Evolutionary conservation across 2,113 vertebrate species (phyloP), one percentile per base, ranked within the genome.

Genomic region (Bambusicola thoracicus): DNA sequence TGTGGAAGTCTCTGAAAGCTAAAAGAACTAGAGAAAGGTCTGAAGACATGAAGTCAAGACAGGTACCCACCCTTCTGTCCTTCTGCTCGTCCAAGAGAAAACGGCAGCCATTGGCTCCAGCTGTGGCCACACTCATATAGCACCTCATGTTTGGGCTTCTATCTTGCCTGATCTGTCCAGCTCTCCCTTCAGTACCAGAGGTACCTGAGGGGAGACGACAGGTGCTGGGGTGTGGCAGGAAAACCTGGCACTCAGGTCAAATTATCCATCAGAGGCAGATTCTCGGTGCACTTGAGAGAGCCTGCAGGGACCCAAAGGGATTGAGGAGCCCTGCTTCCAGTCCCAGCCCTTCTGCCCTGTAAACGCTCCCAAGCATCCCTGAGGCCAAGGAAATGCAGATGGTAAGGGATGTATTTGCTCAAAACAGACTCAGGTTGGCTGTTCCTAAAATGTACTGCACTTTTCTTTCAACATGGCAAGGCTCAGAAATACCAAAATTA

Each of bases 401-500:
- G 74, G 77, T 40, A 84, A 79, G 62, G 32, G 32, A 93, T 14
- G 22, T 22, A 51, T 75, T 17, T 46, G 59, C 76, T 59, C 41
- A 53, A 29, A 87, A 69, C 3, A 55, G 34, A 74, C 29, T 36
- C 44, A 34, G 30, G 46, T 55, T 80, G 59, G 76, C 55, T 55
- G 18, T 53, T 77, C 48, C 48, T 90, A 84, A 90, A 81, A 91
- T 12, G 32, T 3, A 70, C 15, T 11, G 36, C 48, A 36, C 56
- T 92, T 69, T 75, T 48, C 61, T 73, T 93, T 72, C 70, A 72
- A 44, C 51, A 53, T 34, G 46, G 30, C 41, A 92, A 77, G 62
- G 32, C 66, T 81, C 48, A 82, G 85, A 87, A 94, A 84, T 34
- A 86, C 29, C 44, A 62, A 89, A 93, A 88, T 90, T 77, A 80